These are phyloP conservation scores for Drosophila kokeensis DNA, from an alignment of 2,888 invertebrate species.

Conservation along the genomic window DNA sequence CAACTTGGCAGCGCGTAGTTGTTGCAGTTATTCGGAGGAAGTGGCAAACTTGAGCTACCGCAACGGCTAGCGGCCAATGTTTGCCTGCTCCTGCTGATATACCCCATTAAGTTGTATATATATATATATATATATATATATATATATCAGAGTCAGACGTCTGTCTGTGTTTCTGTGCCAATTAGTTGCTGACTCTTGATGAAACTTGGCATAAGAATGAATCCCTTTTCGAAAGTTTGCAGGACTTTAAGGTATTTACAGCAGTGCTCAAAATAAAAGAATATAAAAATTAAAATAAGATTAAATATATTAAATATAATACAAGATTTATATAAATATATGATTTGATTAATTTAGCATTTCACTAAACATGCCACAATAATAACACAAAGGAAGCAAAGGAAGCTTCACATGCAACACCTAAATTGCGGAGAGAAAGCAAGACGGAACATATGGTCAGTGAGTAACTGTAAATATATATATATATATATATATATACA, in stretches of 20 bases:
- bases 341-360: background rate
- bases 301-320: background rate
- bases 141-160: background rate
- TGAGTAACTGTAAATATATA: background rate
- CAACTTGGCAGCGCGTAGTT: background rate
- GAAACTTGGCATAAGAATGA: background rate
- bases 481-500: rapidly evolving
- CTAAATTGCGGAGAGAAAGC: background rate
- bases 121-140: background rate
- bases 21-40: too few species aligned
- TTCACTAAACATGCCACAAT: background rate
- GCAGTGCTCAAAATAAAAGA: background rate
- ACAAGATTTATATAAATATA: background rate
- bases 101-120: background rate
- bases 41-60: background rate
- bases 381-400: background rate
- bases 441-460: background rate
- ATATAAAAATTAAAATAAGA: too few species aligned
- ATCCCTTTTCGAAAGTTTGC: background rate
- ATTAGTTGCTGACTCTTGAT: background rate
- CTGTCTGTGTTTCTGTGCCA: background rate
- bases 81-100: background rate
- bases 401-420: background rate
- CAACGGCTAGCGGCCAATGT: background rate
- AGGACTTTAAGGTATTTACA: background rate